A percentile compares a stretch with the other conserved stretches of the same genome.
phyloP scores from a whole-genome alignment of 2,797 vertebrate genomes.

The Catamblyrhynchus diadema region DNA sequence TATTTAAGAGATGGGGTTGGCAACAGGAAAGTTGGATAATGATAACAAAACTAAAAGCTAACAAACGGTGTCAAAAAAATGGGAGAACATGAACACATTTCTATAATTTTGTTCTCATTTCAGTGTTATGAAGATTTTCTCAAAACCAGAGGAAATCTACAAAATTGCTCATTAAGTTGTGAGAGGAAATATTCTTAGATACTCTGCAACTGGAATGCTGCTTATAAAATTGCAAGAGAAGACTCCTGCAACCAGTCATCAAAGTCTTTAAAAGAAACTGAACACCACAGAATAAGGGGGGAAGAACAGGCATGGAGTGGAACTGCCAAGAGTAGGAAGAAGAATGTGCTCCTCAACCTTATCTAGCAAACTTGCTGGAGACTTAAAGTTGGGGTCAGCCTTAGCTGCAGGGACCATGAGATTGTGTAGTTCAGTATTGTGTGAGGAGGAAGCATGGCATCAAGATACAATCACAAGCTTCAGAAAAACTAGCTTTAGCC shows the following conservation, averaged over 20 bases:
- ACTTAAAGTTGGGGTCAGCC: neutral
- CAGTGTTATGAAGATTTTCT: neutral
- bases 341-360: neutral
- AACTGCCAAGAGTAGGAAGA: neutral
- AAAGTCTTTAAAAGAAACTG: neutral
- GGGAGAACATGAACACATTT: neutral
- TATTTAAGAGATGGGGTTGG: fast-evolving
- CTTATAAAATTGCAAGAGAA: neutral
- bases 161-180: neutral
- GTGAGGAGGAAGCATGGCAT: fast-evolving
- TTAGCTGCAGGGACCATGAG: too few relatives aligned
- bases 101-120: neutral
- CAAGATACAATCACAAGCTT: neutral
- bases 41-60: neutral
- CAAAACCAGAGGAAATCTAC: neutral
- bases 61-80: neutral
- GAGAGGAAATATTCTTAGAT: neutral
- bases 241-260: neutral
- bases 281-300: neutral
- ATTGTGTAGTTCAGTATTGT: neutral
- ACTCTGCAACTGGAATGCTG: neutral
- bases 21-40: neutral
- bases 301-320: neutral
- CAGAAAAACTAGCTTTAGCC: neutral
- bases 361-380: neutral